Evolutionary conservation across 2,888 invertebrate species (phyloP).

Genomic region (Microctonus aethiopoides): DNA sequence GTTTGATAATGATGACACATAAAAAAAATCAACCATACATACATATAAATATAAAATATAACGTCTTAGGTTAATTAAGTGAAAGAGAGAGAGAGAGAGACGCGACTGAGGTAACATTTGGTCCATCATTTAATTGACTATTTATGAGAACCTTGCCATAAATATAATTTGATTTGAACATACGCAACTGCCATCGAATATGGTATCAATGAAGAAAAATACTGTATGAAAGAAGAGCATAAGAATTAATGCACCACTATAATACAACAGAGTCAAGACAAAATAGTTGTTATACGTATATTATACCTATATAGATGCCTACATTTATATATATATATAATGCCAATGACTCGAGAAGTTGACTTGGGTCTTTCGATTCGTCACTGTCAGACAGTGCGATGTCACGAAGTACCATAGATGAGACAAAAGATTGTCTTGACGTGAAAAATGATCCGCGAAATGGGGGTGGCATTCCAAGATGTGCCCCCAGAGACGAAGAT

Average conservation of each 20-base stretch:
- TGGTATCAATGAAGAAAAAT: constrained; percentile 22
- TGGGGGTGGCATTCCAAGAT: constrained; percentile 42
- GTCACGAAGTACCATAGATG: constrained; percentile 61
- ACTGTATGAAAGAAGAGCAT: not conserved
- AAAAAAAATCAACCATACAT: not conserved
- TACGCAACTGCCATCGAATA: not conserved
- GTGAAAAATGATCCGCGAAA: constrained; percentile 68
- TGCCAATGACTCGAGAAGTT: constrained; percentile 62
- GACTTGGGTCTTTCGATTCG: constrained; percentile 65
- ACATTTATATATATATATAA: not conserved
- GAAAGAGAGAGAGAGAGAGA: not conserved
- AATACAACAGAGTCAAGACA: not conserved
- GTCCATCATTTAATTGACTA: constrained; percentile 15
- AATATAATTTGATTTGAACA: constrained; percentile 13
- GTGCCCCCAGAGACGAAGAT: not conserved
- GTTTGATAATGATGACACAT: constrained; percentile 2
- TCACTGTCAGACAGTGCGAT: constrained; percentile 65
- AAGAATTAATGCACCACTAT: constrained; percentile 4
- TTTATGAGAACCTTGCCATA: not conserved
- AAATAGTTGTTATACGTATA: not conserved
- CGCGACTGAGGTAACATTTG: not conserved
- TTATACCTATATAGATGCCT: too few species aligned
- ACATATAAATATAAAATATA: not conserved
- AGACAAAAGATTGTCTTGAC: constrained; percentile 63
- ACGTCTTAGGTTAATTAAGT: constrained; percentile 1